Conservation (phyloP, 2,888 invertebrate genomes). For the Lepidocyrtinus sp. region DNA sequence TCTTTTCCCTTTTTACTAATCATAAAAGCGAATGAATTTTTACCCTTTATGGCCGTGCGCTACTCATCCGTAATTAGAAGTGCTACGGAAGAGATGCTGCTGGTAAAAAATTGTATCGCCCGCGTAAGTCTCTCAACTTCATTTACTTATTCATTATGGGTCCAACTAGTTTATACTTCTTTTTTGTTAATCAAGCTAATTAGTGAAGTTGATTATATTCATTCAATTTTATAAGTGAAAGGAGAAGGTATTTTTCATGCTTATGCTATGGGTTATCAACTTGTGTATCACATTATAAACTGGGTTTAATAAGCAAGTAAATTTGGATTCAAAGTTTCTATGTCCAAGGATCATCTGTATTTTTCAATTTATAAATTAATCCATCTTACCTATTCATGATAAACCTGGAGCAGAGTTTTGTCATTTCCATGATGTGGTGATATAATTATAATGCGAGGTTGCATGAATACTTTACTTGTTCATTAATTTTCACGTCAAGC, state of each 20-base stretch:
- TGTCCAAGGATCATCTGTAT: constrained; percentile 50
- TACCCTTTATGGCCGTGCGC: constrained; percentile 36
- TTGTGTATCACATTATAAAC: neutral
- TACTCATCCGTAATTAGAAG: constrained; percentile 30
- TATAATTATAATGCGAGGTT: constrained; percentile 14
- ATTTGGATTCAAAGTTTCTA: constrained; percentile 37
- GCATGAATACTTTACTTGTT: neutral
- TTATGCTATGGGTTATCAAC: neutral
- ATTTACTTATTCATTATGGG: constrained; percentile 29
- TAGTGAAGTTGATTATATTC: constrained; percentile 43
- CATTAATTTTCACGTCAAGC: too few relatives aligned
- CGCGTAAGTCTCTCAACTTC: constrained; percentile 20
- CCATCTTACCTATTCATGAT: constrained; percentile 29
- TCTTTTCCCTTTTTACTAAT: constrained; percentile 35
- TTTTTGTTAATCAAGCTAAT: constrained; percentile 56
- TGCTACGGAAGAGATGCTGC: constrained; percentile 22
- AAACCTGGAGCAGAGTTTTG: neutral
- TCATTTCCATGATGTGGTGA: neutral
- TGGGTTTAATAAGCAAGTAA: neutral
- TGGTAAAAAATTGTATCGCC: constrained; percentile 16
- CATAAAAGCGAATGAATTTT: constrained; percentile 44
- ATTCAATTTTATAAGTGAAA: neutral
- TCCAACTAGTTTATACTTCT: constrained; percentile 34
- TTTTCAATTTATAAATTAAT: constrained; percentile 42
- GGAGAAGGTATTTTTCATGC: neutral